Conservation (phyloP, 2,797 vertebrate genomes). For the Molothrus ater region DNA sequence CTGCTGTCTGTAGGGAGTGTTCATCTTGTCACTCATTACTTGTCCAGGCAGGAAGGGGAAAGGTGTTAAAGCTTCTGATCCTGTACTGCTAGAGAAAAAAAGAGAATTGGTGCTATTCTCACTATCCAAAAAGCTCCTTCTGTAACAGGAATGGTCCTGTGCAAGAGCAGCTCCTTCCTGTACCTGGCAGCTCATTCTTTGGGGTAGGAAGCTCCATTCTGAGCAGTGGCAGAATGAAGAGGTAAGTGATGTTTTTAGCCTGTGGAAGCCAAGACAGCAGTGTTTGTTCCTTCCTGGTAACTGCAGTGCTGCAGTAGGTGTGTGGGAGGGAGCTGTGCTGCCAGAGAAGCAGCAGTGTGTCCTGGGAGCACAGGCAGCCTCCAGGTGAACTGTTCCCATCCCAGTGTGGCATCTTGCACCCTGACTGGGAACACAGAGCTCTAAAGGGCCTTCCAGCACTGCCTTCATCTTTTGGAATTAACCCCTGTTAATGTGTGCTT, state of each 20-base stretch:
- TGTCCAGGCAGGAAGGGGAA: not conserved
- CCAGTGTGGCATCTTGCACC: not conserved
- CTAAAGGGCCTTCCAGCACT: not conserved
- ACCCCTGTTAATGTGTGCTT: rapidly evolving
- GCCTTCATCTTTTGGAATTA: not conserved
- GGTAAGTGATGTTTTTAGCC: not conserved
- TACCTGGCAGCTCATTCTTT: not conserved
- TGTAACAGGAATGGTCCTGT: not conserved
- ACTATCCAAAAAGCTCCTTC: not conserved
- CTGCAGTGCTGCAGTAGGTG: not conserved
- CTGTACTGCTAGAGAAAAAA: not conserved
- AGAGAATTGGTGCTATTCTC: not conserved
- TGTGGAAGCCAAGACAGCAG: not conserved
- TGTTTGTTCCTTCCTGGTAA: not conserved
- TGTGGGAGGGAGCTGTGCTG: not conserved
- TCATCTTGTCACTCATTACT: not conserved
- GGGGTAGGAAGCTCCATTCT: not conserved
- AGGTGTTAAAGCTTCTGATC: not conserved
- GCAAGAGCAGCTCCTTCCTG: not conserved
- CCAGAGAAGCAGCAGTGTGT: not conserved
- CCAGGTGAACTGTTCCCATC: not conserved
- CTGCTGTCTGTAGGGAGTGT: not conserved
- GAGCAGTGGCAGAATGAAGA: rapidly evolving
- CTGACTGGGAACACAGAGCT: not conserved
- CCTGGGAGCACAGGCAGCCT: not conserved